Evolutionary conservation across 2,113 vertebrate species (phyloP), one percentile per base, ranked within the genome.

Genomic region (Toxotes chatareus): DNA sequence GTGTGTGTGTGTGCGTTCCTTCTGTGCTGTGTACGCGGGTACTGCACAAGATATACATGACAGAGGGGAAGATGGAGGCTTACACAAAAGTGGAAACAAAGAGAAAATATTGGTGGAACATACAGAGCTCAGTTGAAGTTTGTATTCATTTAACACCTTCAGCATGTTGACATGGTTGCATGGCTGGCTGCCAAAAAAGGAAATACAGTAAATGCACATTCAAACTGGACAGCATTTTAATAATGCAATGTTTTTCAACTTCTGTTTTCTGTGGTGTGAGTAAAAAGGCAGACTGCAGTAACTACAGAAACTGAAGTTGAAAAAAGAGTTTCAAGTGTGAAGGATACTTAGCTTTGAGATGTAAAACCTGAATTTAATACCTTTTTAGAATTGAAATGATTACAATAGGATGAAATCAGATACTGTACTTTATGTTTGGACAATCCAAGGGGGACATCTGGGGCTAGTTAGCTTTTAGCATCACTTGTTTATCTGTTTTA

Each of bases 61-160:
- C 27, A 8, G 51, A 84, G 10, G 23, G 79, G 80, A 83, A 86
- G 68, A 44, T 74, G 42, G 53, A 70, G 14, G 36, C 21, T 36
- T 1, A 23, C 17, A 63, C 7, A 89, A 76, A 87, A 80, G 66
- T 76, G 84, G 82, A 90, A 91, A 23, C 81, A 40, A 3, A 78
- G 32, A 62, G 63, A 73, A 73, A 81, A 79, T 73, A 27, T 81
- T 47, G 51, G 36, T 61, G 80, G 73, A 85, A 81, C 59, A 6
- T 72, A 72, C 79, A 59, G 68, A 72, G 36, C 4, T 21, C 38
- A 27, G 32, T 51, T 5, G 0, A 17, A 17, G 11, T 76, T 17
- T 0, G 5, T 47, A 32, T 65, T 32, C 2, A 46, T 51, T 61
- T 53, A 36, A 44, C n/a, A 27, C 36, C 16, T 38, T 44, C 53